A percentile compares a stretch with the other conserved stretches of the same genome.
Evolutionary conservation across 2,888 invertebrate genomes (phyloP).

Genomic region (Holacanthella duospinosa): DNA sequence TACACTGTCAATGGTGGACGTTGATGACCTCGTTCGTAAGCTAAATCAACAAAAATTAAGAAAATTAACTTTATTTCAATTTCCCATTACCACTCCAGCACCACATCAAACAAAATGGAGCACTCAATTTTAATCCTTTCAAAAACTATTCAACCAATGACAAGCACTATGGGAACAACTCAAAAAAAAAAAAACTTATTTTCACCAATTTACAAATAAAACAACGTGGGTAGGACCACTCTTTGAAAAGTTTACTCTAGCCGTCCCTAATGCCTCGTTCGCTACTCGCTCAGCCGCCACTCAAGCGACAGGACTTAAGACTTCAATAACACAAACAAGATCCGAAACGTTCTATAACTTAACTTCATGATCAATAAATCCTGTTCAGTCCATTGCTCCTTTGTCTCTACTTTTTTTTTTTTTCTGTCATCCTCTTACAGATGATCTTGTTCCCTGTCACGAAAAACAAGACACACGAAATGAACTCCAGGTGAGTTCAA

Average conservation of each 20-base stretch:
- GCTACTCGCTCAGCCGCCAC: not conserved
- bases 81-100: not conserved
- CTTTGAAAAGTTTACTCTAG: not conserved
- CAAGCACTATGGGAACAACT: no score
- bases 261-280: not conserved
- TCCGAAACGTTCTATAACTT: not conserved
- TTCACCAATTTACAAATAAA: no score
- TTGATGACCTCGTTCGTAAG: conserved; percentile 73
- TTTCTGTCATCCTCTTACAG: not conserved
- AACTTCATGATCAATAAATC: not conserved
- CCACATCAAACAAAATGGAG: not conserved
- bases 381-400: not conserved
- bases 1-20: conserved; percentile 76
- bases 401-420: not conserved
- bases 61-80: not conserved
- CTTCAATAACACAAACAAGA: not conserved
- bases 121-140: not conserved
- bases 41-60: conserved; percentile 45
- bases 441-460: not conserved
- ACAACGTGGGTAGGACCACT: no score
- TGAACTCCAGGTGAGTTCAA: not conserved
- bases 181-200: no score
- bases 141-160: not conserved
- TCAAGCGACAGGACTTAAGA: not conserved
- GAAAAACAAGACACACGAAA: no score